Evolutionary conservation across 2,113 vertebrate genomes (phyloP).

Genomic region (Pterophyllum scalare): DNA sequence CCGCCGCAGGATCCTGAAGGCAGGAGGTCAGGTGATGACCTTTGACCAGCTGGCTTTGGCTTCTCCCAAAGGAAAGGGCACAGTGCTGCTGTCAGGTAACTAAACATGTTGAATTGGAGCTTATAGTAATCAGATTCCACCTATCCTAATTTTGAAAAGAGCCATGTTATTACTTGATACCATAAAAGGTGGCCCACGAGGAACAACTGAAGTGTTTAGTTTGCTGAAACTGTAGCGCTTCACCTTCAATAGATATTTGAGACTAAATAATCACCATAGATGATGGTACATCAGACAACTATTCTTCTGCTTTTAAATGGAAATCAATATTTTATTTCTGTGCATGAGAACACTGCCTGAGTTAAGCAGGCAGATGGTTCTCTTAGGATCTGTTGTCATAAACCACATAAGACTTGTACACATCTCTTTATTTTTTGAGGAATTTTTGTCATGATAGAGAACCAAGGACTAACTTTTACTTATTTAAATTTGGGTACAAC

Average conservation of each 20-base stretch:
- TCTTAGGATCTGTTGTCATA: not conserved
- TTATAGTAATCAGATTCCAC: too few relatives aligned
- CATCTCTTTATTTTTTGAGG: not conserved
- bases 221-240: not conserved
- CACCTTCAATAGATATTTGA: not conserved
- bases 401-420: not conserved
- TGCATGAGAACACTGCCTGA: not conserved
- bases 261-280: not conserved
- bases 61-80: slow-evolving; percentile 89
- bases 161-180: not conserved
- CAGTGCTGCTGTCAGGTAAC: slow-evolving; percentile 90
- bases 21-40: slow-evolving; percentile 90
- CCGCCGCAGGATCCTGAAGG: slow-evolving; percentile 87
- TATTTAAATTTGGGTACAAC: not conserved
- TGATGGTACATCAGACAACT: not conserved
- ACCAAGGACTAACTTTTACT: not conserved
- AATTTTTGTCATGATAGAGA: not conserved
- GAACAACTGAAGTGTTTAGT: not conserved
- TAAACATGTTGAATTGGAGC: not conserved
- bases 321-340: not conserved
- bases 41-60: slow-evolving; percentile 93
- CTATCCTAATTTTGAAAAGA: not conserved
- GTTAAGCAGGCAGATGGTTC: too few relatives aligned
- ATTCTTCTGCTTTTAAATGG: not conserved
- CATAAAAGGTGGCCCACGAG: not conserved